Base-by-base conservation (phyloP, 1,140 invertebrate genomes). In the silkworm (Bombyx mori) region DNA sequence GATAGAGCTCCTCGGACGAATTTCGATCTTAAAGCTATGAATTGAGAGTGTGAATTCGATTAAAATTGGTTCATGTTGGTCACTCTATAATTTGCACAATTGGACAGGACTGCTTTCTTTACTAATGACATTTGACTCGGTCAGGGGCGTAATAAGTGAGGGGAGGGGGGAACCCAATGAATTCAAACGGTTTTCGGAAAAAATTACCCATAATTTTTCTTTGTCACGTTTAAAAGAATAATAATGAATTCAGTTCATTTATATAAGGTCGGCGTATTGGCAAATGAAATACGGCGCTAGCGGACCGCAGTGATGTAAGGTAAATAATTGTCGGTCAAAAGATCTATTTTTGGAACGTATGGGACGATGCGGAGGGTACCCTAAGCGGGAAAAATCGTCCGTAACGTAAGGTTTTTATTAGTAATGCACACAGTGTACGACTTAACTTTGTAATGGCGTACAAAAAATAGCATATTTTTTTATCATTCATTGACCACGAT, bases 61-160 rank as follows among this genome's bases (percentile, higher is more conserved):
- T 65, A 61, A 35, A 18, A 8, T 42, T 52, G 43, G 26, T 35
- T 35, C 26, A 5, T 52, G 42, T n/a, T 54, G 47, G 58, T 58
- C 51, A 58, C 63, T 56, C 54, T 51, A 46, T 65, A 65, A 61
- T 65, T 65, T 61, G 52, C 51, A 57, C 49, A 55, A 60, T 58
- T 58, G 60, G 56, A 57, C 56, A 56, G 57, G 52, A 66, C 62
- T 68, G 69, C 71, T 76, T 79, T 75, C 73, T 68, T 72, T 64
- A 52, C 56, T 66, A 68, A 70, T 66, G 61, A 62, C 60, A 63
- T 67, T 62, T 60, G 60, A 42, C n/a, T 50, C 52, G 62, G 56
- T 22, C 53, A 54, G 35, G 53, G 44, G 44, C 26, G 53, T 22
- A 54, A 7, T 45, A 54, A 54, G 53, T 26, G 44, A 22, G 42